phyloP scores from a whole-genome alignment of 1,140 invertebrate species.

The Bombus affinis region DNA sequence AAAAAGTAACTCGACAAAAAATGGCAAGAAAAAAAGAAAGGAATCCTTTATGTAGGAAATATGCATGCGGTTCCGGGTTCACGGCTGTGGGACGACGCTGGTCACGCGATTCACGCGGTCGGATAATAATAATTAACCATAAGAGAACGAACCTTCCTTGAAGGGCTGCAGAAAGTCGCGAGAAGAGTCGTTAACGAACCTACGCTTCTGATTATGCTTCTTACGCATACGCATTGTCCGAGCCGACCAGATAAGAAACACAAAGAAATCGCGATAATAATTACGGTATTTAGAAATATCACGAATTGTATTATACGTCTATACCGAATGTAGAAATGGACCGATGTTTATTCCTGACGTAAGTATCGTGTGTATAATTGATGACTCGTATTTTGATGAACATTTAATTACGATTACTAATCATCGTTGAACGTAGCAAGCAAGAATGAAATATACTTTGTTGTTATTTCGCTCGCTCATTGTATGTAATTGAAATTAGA shows the following conservation, averaged over 20 bases:
- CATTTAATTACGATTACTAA: too few species aligned
- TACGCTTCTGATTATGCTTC: constrained; percentile 23
- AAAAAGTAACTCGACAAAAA: constrained; percentile 5
- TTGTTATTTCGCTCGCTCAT: too few species aligned
- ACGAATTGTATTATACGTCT: neutral
- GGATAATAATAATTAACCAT: constrained; percentile 63
- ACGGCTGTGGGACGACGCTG: constrained; percentile 64
- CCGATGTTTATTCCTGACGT: too few species aligned
- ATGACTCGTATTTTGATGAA: too few species aligned
- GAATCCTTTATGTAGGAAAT: constrained; percentile 55
- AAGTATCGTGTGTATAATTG: too few species aligned
- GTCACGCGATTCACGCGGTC: constrained; percentile 75
- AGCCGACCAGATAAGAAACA: neutral
- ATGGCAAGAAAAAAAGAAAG: constrained; percentile 16
- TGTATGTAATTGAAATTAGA: too few species aligned
- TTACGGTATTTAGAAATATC: neutral
- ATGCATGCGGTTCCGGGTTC: constrained; percentile 67
- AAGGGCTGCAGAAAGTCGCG: constrained; percentile 51
- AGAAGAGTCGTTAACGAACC: constrained; percentile 48
- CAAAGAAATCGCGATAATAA: neutral
- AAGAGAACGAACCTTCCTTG: constrained; percentile 37
- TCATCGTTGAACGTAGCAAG: too few species aligned
- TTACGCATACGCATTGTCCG: neutral
- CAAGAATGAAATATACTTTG: too few species aligned
- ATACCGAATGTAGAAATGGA: too few species aligned